Evolutionary conservation across 2,113 vertebrate species (phyloP).

Genomic region (Mustelus asterias): DNA sequence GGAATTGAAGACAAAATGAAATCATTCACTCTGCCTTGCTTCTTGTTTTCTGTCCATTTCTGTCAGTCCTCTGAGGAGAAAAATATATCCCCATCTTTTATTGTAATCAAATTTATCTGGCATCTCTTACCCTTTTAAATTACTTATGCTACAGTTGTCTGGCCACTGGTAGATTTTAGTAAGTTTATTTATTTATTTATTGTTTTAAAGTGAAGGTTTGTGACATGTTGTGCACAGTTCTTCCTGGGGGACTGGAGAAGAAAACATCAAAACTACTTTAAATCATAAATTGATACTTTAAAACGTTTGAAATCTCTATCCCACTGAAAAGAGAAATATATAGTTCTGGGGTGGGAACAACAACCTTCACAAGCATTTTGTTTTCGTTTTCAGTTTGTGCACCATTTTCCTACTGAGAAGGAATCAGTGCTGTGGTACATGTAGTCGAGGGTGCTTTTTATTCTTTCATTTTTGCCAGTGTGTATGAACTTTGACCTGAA

Average conservation of each 20-base stretch:
- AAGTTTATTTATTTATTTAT: constrained; percentile 77
- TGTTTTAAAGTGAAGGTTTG: constrained; percentile 73
- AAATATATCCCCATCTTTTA: constrained; percentile 79
- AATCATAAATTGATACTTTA: constrained; percentile 11
- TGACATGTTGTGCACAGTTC: constrained; percentile 63
- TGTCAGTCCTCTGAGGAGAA: constrained; percentile 75
- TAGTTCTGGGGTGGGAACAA: background rate
- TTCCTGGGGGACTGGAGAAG: constrained; percentile 52
- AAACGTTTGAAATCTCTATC: background rate
- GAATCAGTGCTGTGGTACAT: background rate
- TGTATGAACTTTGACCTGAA: constrained; percentile 31
- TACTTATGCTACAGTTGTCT: constrained; percentile 72
- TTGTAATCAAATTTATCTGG: constrained; percentile 89
- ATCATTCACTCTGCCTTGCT: constrained; percentile 65
- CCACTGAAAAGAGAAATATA: background rate
- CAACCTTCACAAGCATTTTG: background rate
- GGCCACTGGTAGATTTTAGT: constrained; percentile 60
- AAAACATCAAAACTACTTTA: constrained; percentile 41
- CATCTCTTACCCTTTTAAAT: constrained; percentile 73
- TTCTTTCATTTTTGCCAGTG: background rate
- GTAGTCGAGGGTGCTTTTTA: background rate
- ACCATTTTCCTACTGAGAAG: background rate
- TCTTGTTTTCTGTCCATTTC: constrained; percentile 74
- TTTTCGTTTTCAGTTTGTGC: background rate
- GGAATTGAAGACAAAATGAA: constrained; percentile 62